Percentiles rank a stretch among this genome's conserved stretches.
phyloP scores from a whole-genome alignment of 2,888 invertebrate species.

The Synergus laeviventris region DNA sequence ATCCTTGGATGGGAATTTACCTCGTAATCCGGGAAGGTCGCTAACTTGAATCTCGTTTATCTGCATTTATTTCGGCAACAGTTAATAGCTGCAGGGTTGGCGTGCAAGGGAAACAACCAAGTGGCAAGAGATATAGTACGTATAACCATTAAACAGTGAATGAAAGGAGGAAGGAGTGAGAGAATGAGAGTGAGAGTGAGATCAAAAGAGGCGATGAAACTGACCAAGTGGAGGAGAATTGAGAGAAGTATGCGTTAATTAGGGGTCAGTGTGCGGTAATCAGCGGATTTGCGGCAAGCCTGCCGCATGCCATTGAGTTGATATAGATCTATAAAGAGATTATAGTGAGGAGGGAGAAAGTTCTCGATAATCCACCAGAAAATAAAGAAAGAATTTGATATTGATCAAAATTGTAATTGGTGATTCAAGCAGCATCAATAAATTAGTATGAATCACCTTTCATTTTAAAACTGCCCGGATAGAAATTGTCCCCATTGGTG shows the following conservation, averaged over 20 bases:
- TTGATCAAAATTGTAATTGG: no score
- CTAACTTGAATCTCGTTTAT: slow-evolving; percentile 5
- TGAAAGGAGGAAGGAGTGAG: background rate
- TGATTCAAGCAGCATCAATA: no score
- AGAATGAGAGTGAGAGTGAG: background rate
- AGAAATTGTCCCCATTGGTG: no score
- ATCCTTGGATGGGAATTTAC: background rate
- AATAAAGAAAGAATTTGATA: no score
- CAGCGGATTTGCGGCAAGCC: background rate
- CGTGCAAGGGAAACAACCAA: background rate
- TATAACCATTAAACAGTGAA: background rate
- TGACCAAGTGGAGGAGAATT: slow-evolving; percentile 3
- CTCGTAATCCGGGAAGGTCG: background rate
- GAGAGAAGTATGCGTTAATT: slow-evolving; percentile 8
- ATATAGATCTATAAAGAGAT: background rate
- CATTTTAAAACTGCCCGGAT: no score
- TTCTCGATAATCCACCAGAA: background rate
- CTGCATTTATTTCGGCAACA: background rate
- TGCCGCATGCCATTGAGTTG: background rate
- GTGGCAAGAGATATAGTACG: no score
- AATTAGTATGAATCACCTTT: no score
- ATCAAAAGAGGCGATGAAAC: background rate
- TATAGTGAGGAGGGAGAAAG: background rate
- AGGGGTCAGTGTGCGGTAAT: slow-evolving; percentile 1
- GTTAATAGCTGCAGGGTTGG: background rate